Conservation (phyloP, 2,797 vertebrate genomes). For the Agapornis canus region DNA sequence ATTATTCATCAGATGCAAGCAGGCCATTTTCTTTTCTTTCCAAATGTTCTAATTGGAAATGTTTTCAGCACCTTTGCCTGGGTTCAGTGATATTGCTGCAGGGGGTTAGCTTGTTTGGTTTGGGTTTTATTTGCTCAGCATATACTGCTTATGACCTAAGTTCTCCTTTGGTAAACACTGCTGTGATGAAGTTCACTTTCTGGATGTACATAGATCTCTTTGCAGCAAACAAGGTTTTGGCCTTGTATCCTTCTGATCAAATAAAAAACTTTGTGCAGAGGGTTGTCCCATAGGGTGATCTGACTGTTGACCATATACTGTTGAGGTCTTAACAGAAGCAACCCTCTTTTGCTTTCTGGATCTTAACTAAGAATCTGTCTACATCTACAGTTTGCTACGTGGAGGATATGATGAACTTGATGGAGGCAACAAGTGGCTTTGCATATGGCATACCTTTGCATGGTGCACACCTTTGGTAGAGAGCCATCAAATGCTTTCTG, state of each 20-base stretch:
- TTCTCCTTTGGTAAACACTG: background rate
- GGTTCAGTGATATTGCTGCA: background rate
- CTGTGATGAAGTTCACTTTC: background rate
- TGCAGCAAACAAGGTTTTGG: background rate
- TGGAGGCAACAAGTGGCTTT: background rate
- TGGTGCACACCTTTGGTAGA: background rate
- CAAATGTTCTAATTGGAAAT: background rate
- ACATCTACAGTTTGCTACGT: background rate
- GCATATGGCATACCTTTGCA: background rate
- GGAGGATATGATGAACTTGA: background rate
- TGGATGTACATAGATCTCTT: background rate
- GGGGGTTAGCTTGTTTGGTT: background rate
- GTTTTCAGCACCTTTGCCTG: background rate
- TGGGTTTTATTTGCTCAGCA: background rate
- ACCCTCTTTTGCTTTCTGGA: background rate
- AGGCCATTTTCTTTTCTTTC: background rate
- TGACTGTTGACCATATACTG: background rate
- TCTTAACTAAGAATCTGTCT: background rate
- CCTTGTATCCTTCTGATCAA: background rate
- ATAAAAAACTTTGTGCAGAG: background rate
- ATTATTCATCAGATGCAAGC: background rate
- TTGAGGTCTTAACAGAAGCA: background rate
- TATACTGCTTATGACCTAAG: background rate
- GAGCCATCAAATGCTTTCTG: background rate
- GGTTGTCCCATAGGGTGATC: background rate